Evolutionary conservation across 2,888 invertebrate genomes (phyloP), one percentile per base, ranked within the genome.

Genomic region (Eumerus sabulonum): DNA sequence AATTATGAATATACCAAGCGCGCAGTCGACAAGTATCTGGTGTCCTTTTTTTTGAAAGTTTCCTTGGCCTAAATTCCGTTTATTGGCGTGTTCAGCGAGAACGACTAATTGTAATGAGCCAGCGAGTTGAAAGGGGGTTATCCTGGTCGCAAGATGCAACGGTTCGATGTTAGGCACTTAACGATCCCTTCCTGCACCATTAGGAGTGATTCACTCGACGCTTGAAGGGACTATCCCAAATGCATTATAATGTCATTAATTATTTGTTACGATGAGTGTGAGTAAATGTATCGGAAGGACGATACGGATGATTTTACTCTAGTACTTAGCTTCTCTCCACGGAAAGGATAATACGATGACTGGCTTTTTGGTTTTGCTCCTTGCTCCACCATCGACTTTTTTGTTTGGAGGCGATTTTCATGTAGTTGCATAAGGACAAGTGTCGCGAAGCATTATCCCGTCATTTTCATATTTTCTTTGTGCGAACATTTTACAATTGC

Each of bases 171-270:
- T 40, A 38, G 48, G 27, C 27, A 27, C 27, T 27, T 27, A 27
- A 27, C 7, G 27, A 2, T 27, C 27, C 27, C 7, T 27, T 27
- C 7, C 27, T 4, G 7, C 7, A 7, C 27, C 27, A 27, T 27
- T 27, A 27, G 27, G 9, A 35, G 53, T 16, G 42, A 17, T 27
- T 2, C 47, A 12, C n/a, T 19, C 44, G 44, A 36, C 27, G 35
- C 63, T 54, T 59, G 36, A 44, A 54, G 27, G 54, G 56, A 72
- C 48, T 67, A 62, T 64, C 57, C 14, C 53, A 63, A 68, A 68
- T 68, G 68, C 79, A 74, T 79, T 79, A 64, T 79, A 63, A 68
- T 56, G 53, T 48, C 74, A 74, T 81, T 74, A 74, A 81, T 74
- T 76, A 81, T 81, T 74, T 81, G 64, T 66, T 64, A 70, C 63